Conservation (phyloP, 2,888 invertebrate genomes). For the Eupithecia tripunctaria region DNA sequence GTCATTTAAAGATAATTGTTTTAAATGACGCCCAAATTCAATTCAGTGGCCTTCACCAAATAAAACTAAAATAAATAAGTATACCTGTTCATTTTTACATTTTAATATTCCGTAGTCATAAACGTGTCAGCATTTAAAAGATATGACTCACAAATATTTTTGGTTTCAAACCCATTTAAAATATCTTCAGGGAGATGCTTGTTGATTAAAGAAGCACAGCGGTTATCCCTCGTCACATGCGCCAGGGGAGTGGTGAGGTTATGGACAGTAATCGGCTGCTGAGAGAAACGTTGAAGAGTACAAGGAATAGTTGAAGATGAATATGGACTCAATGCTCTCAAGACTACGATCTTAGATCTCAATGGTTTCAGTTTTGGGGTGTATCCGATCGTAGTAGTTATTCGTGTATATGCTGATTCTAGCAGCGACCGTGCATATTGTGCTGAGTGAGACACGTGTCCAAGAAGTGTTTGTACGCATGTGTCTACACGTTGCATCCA, state of each 20-base stretch:
- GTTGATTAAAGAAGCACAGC: conserved; percentile 58
- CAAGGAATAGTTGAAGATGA: conserved; percentile 15
- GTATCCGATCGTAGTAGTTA: conserved; percentile 46
- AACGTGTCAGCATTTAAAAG: conserved; percentile 50
- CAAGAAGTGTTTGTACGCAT: conserved; percentile 55
- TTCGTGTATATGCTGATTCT: conserved; percentile 53
- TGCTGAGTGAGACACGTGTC: conserved; percentile 59
- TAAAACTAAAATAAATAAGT: neutral
- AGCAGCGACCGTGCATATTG: conserved; percentile 61
- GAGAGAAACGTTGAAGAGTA: conserved; percentile 46
- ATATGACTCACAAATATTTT: conserved; percentile 61
- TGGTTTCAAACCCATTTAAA: conserved; percentile 52
- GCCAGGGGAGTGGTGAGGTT: conserved; percentile 43
- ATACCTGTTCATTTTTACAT: neutral
- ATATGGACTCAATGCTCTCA: conserved; percentile 46
- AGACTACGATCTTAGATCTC: conserved; percentile 52
- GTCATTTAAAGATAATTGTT: neutral
- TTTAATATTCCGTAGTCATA: conserved; percentile 36
- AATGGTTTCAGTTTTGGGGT: conserved; percentile 41
- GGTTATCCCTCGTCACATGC: conserved; percentile 24
- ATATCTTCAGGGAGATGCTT: conserved; percentile 52
- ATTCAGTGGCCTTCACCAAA: neutral
- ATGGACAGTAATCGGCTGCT: conserved; percentile 48
- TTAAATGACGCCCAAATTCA: neutral
- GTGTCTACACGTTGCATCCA: conserved; percentile 53